Evolutionary conservation across 2,797 vertebrate genomes (phyloP), one percentile per base, ranked within the genome.

Genomic region (Crocidura indochinensis): DNA sequence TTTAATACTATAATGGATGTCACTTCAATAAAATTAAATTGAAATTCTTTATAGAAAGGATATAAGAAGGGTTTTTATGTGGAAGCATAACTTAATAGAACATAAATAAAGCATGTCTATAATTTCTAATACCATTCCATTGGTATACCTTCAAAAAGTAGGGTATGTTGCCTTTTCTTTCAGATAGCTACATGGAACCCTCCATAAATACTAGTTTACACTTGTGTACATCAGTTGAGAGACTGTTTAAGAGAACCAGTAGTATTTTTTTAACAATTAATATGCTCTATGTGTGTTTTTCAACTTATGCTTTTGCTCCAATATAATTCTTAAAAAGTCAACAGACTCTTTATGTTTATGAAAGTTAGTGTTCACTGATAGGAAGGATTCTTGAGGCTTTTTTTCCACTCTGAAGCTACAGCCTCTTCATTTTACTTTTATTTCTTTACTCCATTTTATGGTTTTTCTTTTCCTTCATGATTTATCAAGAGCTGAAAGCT

Each of bases 241-340:
- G 24, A n/a, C 1, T 44, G 75, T 12, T 20, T 15, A 19, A 29
- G 27, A 78, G 17, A 76, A 1, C 6, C 29, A 19, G 67, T 60
- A 62, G 8, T 10, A 1, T n/a, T 10, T 0, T 38, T 56, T 79
- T 4, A 0, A 2, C 3, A 31, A 2, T 65, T 51, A 44, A 8
- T 15, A 47, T 0, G 0, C 6, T 3, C 17, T 9, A 24, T 3
- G 6, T 10, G 2, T 17, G 9, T 1, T 51, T 29, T 31, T 15
- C 4, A 2, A 9, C 56, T 90, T 11, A 11, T 12, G 6, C 49
- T n/a, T 9, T 81, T 76, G 6, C 27, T 51, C 31, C 26, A 8
- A 4, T 19, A 3, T 71, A 73, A 22, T 6, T 49, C 60, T 84
- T 87, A 47, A 47, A 56, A 65, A 24, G 38, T 19, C 47, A 49